Evolutionary conservation across 2,797 vertebrate species (phyloP), one percentile per base, ranked within the genome.

Genomic region (Salmo trutta): DNA sequence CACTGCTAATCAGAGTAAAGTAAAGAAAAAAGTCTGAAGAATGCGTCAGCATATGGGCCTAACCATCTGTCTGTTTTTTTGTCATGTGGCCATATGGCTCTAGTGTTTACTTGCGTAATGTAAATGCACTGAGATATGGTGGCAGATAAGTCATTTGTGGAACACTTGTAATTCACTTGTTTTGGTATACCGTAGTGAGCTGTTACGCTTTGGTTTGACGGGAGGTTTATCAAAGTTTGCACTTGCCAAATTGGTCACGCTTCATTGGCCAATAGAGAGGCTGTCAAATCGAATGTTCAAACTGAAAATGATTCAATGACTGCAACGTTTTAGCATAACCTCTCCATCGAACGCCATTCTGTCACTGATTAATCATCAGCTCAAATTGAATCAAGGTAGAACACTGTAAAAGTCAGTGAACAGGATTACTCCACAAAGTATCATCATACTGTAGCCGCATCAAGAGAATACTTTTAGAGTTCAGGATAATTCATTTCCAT

Each of bases 41-140:
- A 83, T 82, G 85, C 21, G 82, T 88, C 91, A 90, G 90, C 90
- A 90, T 79, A 71, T 81, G 84, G 88, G 88, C 86, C 87, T 85
- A 78, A 85, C 92, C 92, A 93, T 93, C 92, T 93, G 92, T 89
- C 91, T 86, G 91, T 91, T 93, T 36, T 31, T 1, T 36, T 89
- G 91, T 93, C 91, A 93, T 91, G 87, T 81, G 87, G 88, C 91
- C 91, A 92, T 90, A 91, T 92, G 89, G 59, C 21, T 12, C 21
- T 27, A 19, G 17, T 59, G 56, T 7, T 59, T 6, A 47, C 10
- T 47, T 5, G 8, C 41, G 41, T 41, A 59, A 14, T 19, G 54
- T 59, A 59, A 36, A 47, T 14, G 41, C 10, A 31, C 24, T 5
- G 24, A 14, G 24, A 16, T 17, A 15, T 21, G 14, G 14, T 66